Base-by-base conservation (phyloP, 2,888 invertebrate species). In the Sinelater perroti region DNA sequence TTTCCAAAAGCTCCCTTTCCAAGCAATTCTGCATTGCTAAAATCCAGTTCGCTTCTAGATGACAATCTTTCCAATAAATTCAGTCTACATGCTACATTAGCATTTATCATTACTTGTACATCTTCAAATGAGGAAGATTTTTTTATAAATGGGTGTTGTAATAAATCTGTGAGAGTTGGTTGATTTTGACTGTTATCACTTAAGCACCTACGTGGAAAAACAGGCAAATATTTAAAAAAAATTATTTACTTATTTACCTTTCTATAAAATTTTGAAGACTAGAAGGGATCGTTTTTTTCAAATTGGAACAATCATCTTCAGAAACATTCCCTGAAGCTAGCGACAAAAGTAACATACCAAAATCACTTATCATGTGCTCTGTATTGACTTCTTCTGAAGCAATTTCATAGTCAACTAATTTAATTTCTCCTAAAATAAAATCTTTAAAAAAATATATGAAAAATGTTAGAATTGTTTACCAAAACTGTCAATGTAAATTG, bases 1-100 rank as follows among this genome's bases (percentile, higher is more conserved):
- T 95, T 92, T 0, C 98, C 98, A 77, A 94, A 99, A 0, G 95
- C 97, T 1, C 98, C 98, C 77, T 89, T 91, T 0, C 98, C 98
- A 0, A 97, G 79, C 81, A 87, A 89, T 63, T 88, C 86, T 1
- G 95, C 80, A 26, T 91, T 81, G 75, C 91, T 88, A 71, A 94
- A 94, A 76, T 94, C 93, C 1, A 83, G 88, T 62, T 86, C 83
- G 2, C 95, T 82, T 2, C 96, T 82, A 0, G 94, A 91, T 54
- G 3, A 3, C 10, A 20, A 17, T 18, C 16, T 8, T 8, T 36
- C n/a, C 20, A 36, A 18, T 18, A 2, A n/a, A n/a, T n/a, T n/a
- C n/a, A n/a, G n/a, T 5, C 2, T 28, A n/a, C n/a, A n/a, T n/a
- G n/a, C n/a, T 10, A 24, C 24, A 24, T 24, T 24, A 6, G n/a